Base-by-base conservation (phyloP, 2,888 invertebrate genomes). In the Hydroisotoma schaefferi region DNA sequence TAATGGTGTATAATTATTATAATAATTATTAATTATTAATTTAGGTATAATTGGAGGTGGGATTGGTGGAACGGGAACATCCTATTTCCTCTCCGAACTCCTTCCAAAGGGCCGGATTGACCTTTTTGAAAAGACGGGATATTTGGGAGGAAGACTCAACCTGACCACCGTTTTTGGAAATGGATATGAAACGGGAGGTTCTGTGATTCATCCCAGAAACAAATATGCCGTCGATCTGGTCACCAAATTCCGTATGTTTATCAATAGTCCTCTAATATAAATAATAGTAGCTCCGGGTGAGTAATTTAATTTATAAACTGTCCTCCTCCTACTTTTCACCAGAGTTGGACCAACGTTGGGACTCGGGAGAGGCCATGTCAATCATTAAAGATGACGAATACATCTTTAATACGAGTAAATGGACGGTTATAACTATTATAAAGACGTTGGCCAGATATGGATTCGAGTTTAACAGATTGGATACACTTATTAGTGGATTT, bases 1-100 rank as follows among this genome's bases (percentile, higher is more conserved):
- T n/a, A n/a, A n/a, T n/a, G n/a, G n/a, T n/a, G n/a, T n/a, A n/a
- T n/a, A n/a, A n/a, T n/a, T n/a, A n/a, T n/a, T n/a, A n/a, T n/a
- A n/a, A n/a, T n/a, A n/a, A n/a, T n/a, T n/a, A n/a, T n/a, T n/a
- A n/a, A n/a, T n/a, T n/a, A n/a, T n/a, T n/a, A 43, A 75, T 73
- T 29, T 73, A 84, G 84, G 81, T 29, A 79, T 85, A 28, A 76
- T 85, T 62, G 85, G 85, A 18, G 83, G 80, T 47, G 85, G 85
- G 6, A 80, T 85, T 48, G 83, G 84, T 38, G 85, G 85, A 25
- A 79, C 83, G 2, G 79, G 83, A 1, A 75, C 81, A 18, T 81
- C 83, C 0, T 81, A 82, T 74, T 84, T 80, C 73, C 74, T 84
- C 6, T 75, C 77, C 10, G 76, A 83, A 72, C 71, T 78, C 20